Conservation (phyloP, 2,797 vertebrate genomes). For the Falco cherrug region DNA sequence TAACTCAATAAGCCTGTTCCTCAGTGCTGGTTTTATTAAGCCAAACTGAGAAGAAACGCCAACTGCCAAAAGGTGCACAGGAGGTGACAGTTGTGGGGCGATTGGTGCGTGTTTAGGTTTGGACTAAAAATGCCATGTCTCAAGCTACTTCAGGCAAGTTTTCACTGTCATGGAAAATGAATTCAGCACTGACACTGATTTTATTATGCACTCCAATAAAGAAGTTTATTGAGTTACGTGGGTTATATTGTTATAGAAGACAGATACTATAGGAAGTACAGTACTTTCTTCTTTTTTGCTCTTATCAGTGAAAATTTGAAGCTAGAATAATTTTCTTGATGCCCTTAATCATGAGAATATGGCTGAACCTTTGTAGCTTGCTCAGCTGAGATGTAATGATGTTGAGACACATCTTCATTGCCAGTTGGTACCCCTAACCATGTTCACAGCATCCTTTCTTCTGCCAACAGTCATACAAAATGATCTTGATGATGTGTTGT, state of each 20-base stretch:
- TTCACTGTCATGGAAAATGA: not conserved
- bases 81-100: not conserved
- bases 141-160: not conserved
- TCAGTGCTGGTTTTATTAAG: not conserved
- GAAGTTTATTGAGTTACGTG: not conserved
- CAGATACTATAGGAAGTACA: not conserved
- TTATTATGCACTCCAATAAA: not conserved
- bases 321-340: not conserved
- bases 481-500: not conserved
- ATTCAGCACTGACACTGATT: not conserved
- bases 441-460: not conserved
- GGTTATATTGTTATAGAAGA: not conserved
- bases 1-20: not conserved
- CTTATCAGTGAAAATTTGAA: not conserved
- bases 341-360: not conserved
- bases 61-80: not conserved
- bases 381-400: not conserved
- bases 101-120: not conserved
- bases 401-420: not conserved
- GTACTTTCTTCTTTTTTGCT: not conserved
- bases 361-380: not conserved
- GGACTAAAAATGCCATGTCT: not conserved
- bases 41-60: not conserved
- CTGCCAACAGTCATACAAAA: fast-evolving
- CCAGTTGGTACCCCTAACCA: fast-evolving